Evolutionary conservation across 2,113 vertebrate species (phyloP), one percentile per base, ranked within the genome.

Genomic region (Blennius ocellaris): DNA sequence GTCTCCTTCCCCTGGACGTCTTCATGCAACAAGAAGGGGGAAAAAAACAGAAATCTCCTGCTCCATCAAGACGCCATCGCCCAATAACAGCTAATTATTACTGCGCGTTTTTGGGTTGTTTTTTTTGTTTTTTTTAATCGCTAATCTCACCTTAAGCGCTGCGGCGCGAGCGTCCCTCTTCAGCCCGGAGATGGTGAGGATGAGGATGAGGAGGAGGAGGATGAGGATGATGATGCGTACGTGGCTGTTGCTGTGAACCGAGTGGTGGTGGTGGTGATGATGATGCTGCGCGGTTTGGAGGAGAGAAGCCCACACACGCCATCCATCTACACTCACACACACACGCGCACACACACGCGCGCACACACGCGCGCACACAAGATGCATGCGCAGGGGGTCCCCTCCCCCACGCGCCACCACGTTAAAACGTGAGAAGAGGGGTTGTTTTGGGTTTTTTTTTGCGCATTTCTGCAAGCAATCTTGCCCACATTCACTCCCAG

Each of bases 231-330:
- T 41, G 73, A 71, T 75, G 86, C 77, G 84, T 65, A 72, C 66
- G 89, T 49, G 69, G 80, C 86, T 85, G 86, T 80, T 70, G 80
- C 86, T 80, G 77, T 73, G 76, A 78, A 73, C 60, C 67, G 82
- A 85, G 70, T 80, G 85, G 67, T 80, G 81, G 61, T 74, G 47
- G 7, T n/a, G 41, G 5, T 49, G 70, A 45, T 70, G 69, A 21
- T 80, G 87, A 12, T 87, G 84, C 69, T 79, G 79, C 43, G 80
- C 76, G 69, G 48, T 72, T 72, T 44, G 87, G 80, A 87, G 82
- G 64, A 81, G 86, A 90, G 86, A 75, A 89, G 66, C 83, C 90
- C 91, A 91, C 87, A 80, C 86, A 91, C 87, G 81, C 86, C 78
- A 82, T 86, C 81, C 87, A 86, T 30, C 21, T n/a, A 30, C 21